Evolutionary conservation across 2,888 invertebrate species (phyloP).

Genomic region (Ceriagrion tenellum): DNA sequence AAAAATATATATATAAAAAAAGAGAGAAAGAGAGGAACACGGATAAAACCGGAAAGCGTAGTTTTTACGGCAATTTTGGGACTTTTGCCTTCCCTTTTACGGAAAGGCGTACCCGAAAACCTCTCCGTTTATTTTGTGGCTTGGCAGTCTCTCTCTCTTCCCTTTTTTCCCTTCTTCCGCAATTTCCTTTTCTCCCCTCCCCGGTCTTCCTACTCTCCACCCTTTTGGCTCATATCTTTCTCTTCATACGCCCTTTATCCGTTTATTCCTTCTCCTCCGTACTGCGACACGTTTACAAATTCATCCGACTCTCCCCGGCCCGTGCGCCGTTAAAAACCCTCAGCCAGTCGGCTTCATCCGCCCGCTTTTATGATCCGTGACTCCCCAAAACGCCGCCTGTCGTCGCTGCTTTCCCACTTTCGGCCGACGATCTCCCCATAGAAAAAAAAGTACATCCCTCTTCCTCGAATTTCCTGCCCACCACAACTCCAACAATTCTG

Average conservation of each 20-base stretch:
- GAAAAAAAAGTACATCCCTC: not conserved
- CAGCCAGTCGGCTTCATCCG: conserved; percentile 40
- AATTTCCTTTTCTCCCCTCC: too few relatives aligned
- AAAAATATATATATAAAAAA: not conserved
- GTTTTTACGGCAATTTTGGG: conserved; percentile 34
- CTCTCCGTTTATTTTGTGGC: conserved; percentile 26
- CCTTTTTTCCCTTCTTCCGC: not conserved
- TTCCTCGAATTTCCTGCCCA: conserved; percentile 9
- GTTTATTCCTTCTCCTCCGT: not conserved
- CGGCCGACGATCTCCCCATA: conserved; percentile 16
- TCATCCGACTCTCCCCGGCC: not conserved
- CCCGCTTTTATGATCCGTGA: conserved; percentile 45
- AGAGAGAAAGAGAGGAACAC: not conserved
- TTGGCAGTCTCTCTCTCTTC: not conserved
- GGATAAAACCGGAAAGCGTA: conserved; percentile 52
- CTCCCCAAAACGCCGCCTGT: not conserved
- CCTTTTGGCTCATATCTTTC: not conserved
- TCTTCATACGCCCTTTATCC: not conserved
- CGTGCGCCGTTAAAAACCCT: conserved; percentile 1
- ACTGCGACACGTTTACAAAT: not conserved
- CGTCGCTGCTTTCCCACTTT: not conserved
- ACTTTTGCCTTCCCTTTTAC: not conserved
- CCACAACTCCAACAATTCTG: conserved; percentile 27
- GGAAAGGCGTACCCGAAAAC: conserved; percentile 37
- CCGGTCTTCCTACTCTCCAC: not conserved